Evolutionary conservation across 2,113 vertebrate species (phyloP).

Genomic region (Pampusana beccarii): DNA sequence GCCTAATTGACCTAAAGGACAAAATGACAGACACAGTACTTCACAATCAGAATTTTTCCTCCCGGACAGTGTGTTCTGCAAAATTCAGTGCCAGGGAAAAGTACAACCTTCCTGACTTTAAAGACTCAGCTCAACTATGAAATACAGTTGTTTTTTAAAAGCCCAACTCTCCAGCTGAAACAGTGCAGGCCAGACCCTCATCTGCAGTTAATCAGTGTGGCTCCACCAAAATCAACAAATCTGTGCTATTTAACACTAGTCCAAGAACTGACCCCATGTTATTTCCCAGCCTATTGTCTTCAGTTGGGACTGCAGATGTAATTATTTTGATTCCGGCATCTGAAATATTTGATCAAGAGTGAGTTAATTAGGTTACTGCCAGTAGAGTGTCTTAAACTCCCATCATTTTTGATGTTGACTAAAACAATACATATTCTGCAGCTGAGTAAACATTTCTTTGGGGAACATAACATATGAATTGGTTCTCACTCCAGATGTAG

Average conservation of each 20-base stretch:
- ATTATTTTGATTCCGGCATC: slow-evolving; percentile 29
- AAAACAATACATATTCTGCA: slow-evolving; percentile 27
- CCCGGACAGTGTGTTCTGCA: not conserved
- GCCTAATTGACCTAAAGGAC: not conserved
- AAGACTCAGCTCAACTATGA: not conserved
- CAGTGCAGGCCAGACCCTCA: not conserved
- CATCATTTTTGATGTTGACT: slow-evolving; percentile 16
- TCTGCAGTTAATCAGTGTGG: not conserved
- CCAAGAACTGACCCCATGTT: not conserved
- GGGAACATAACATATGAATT: not conserved
- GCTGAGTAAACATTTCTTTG: slow-evolving; percentile 51
- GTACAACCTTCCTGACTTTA: not conserved
- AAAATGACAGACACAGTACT: not conserved
- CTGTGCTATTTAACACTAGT: not conserved
- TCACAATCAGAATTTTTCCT: not conserved
- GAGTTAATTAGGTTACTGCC: slow-evolving; percentile 46
- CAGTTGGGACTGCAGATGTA: not conserved
- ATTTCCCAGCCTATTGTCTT: slow-evolving; percentile 3
- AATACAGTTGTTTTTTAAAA: not conserved
- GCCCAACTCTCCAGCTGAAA: not conserved
- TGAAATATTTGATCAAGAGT: slow-evolving; percentile 19
- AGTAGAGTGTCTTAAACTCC: not conserved
- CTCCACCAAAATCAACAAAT: slow-evolving; percentile 45
- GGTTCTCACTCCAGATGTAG: slow-evolving; percentile 29
- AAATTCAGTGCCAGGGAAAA: not conserved